Evolutionary conservation across 2,797 vertebrate genomes (phyloP).

Genomic region (Crenichthys baileyi): DNA sequence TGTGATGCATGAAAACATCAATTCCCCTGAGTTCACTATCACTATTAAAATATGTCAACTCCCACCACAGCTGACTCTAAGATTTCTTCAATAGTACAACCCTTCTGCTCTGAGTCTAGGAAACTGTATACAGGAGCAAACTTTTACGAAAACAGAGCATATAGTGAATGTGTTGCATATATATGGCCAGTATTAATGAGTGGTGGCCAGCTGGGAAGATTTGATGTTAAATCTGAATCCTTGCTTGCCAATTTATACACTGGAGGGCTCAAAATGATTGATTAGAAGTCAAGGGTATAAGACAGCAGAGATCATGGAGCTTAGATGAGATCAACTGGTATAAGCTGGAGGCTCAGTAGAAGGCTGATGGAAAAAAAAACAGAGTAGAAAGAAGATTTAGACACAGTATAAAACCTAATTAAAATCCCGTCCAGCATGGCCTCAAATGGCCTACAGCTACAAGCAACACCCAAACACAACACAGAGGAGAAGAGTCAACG

Average conservation of each 20-base stretch:
- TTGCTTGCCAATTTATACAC: neutral
- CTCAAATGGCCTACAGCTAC: conserved; percentile 38
- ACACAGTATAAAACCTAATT: conserved; percentile 43
- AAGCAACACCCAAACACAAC: conserved; percentile 35
- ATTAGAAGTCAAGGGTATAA: conserved; percentile 1
- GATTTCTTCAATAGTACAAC: conserved; percentile 10
- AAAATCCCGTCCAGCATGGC: conserved; percentile 40
- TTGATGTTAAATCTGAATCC: neutral
- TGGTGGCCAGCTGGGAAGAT: neutral
- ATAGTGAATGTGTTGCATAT: neutral
- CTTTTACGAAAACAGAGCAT: neutral
- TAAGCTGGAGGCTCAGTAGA: neutral
- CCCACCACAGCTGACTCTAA: conserved; percentile 37
- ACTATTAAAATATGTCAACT: conserved; percentile 46
- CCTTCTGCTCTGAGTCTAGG: conserved; percentile 13
- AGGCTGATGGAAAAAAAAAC: conserved; percentile 11
- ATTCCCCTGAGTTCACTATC: conserved; percentile 43
- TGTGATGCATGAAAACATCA: conserved; percentile 45
- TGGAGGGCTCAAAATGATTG: neutral
- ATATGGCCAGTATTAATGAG: neutral
- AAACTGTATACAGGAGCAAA: neutral
- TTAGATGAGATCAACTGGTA: conserved; percentile 9
- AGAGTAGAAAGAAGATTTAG: conserved; percentile 13
- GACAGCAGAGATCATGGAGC: conserved; percentile 2
- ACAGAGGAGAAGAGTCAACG: neutral